These are phyloP conservation scores for Berghia stephanieae DNA, from an alignment of 1,140 invertebrate genomes.

Conservation along the genomic window DNA sequence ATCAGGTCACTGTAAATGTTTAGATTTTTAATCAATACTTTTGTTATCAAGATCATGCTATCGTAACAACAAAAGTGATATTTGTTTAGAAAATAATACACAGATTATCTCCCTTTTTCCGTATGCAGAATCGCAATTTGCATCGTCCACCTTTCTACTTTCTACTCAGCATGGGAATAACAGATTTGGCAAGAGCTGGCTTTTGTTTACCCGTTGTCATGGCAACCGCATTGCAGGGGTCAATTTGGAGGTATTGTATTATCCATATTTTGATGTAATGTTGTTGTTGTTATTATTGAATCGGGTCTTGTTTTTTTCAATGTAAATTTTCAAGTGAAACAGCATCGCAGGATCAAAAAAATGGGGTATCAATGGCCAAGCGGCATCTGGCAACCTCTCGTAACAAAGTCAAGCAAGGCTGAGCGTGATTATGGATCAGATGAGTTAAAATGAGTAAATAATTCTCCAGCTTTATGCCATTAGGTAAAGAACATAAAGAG, in stretches of 20 bases:
- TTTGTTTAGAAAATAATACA: too few species aligned
- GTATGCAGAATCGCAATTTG: slow-evolving; percentile 41
- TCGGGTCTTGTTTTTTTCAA: neutral
- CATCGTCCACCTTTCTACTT: slow-evolving; percentile 61
- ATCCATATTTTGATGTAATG: neutral
- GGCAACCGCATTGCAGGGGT: slow-evolving; percentile 50
- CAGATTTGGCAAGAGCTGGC: slow-evolving; percentile 53
- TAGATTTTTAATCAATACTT: too few species aligned
- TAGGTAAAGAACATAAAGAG: too few species aligned
- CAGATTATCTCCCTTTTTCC: neutral
- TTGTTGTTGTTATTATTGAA: neutral
- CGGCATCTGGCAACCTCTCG: too few species aligned
- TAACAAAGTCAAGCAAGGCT: too few species aligned
- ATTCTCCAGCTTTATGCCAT: too few species aligned
- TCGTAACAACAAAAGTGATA: too few species aligned
- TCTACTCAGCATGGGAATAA: slow-evolving; percentile 53
- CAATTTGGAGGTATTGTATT: slow-evolving; percentile 44
- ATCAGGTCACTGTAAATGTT: too few species aligned
- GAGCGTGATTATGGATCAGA: too few species aligned
- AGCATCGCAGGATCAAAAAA: neutral
- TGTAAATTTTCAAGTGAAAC: neutral
- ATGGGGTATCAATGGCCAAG: too few species aligned
- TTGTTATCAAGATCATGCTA: too few species aligned
- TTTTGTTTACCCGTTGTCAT: slow-evolving; percentile 60
- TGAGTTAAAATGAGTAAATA: too few species aligned